A percentile compares a stretch with the other conserved stretches of the same genome.
Evolutionary conservation across 2,113 vertebrate species (phyloP).

Genomic region (Sinocyclocheilus maitianheensis): DNA sequence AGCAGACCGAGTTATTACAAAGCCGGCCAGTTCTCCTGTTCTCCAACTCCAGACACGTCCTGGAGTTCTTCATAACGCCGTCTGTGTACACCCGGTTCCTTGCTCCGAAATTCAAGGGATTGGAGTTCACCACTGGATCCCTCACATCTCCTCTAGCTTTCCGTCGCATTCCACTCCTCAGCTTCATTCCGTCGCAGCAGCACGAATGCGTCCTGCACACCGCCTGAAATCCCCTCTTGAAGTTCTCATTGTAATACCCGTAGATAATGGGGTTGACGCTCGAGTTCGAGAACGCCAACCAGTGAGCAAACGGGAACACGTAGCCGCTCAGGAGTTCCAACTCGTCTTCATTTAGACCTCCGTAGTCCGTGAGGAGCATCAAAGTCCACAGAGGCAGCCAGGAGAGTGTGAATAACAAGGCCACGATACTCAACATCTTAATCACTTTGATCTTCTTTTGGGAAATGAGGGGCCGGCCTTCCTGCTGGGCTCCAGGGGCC

Average conservation of each 20-base stretch:
- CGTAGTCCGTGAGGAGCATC: slow-evolving; percentile 79
- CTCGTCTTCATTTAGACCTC: slow-evolving; percentile 68
- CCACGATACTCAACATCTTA: slow-evolving; percentile 80
- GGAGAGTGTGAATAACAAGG: slow-evolving; percentile 80
- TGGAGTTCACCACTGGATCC: slow-evolving; percentile 53
- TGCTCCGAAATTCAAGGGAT: slow-evolving; percentile 58
- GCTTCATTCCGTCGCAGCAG: slow-evolving; percentile 39
- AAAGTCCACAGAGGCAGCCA: slow-evolving; percentile 83
- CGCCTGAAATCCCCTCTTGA: slow-evolving; percentile 76
- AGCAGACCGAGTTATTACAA: slow-evolving; percentile 50
- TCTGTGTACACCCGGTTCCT: slow-evolving; percentile 73
- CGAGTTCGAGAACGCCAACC: slow-evolving; percentile 83
- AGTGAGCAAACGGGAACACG: slow-evolving; percentile 80
- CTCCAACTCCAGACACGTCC: slow-evolving; percentile 50
- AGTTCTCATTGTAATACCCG: slow-evolving; percentile 83
- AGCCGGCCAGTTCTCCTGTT: slow-evolving; percentile 42
- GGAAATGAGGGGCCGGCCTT: slow-evolving; percentile 63
- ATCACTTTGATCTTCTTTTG: slow-evolving; percentile 78
- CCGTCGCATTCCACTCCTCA: slow-evolving; percentile 33
- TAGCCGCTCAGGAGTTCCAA: slow-evolving; percentile 76
- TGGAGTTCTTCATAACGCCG: slow-evolving; percentile 46
- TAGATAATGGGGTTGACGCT: slow-evolving; percentile 83
- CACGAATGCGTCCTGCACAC: slow-evolving; percentile 67
- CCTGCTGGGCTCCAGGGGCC: slow-evolving; percentile 41
- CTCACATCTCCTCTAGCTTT: slow-evolving; percentile 51